Base-by-base conservation (phyloP, 2,797 vertebrate genomes). In the Holocentrus rufus region DNA sequence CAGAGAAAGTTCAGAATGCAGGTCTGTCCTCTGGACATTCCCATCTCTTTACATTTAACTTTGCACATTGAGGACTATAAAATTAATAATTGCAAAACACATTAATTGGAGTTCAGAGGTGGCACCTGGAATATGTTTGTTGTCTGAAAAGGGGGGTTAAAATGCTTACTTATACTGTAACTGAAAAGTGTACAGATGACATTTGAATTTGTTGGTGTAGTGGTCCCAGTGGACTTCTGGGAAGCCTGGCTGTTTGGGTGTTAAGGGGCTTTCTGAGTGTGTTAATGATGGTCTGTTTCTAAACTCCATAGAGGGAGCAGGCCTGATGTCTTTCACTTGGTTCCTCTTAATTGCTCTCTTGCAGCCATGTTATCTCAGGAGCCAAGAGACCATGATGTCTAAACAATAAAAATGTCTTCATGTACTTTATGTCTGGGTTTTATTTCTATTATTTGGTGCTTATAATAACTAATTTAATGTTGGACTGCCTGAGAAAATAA, bases 221-320 rank as follows among this genome's bases (percentile, higher is more conserved):
- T 55, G 30, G 30, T 78, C 49, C 83, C 76, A 62, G 52, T 47
- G 58, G 18, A 68, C 23, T 15, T 15, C 50, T 1, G 1, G 1
- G 23, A 4, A 25, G 39, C 42, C 8, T 62, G 55, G 64, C 50
- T 46, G 72, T 70, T 49, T 18, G 42, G 9, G 62, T 67, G 63
- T 47, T 57, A 15, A 31, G 30, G 73, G 80, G 69, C 66, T 46
- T 69, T 74, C 79, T 64, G 61, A 72, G 82, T 89, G 93, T 82
- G 74, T 92, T 92, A 74, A 95, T 95, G 95, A 95, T 52, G 87
- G 93, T 76, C 89, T 92, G 87, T 84, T 83, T 93, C 88, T 90
- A 92, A 95, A 95, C 86, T 94, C 91, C 14, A 44, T 1, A 14
- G 73, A 88, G 72, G 70, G 77, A 85, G 74, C 90, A 73, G 89